Percentiles rank a stretch among this genome's conserved stretches.
Evolutionary conservation across 1,140 invertebrate species (phyloP).

Genomic region (Hylaeus volcanicus): DNA sequence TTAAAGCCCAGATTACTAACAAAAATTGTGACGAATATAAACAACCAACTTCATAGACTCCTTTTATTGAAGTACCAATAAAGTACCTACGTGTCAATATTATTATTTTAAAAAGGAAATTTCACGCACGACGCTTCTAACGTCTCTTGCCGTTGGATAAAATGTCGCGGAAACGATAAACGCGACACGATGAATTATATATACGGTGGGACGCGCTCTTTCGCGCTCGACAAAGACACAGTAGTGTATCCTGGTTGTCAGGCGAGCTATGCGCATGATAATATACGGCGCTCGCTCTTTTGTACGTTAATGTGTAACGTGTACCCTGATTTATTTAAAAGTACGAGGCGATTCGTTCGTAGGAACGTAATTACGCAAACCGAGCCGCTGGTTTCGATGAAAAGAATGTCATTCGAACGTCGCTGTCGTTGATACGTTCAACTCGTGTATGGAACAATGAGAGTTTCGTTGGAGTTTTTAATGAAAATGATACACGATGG

Average conservation of each 20-base stretch:
- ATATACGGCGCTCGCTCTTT: conserved; percentile 36
- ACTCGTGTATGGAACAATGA: too few relatives aligned
- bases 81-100: too few relatives aligned
- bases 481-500: too few relatives aligned
- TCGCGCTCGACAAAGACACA: conserved; percentile 44
- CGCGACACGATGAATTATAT: conserved; percentile 41
- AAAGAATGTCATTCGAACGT: neutral
- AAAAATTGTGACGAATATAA: too few relatives aligned
- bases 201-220: conserved; percentile 2
- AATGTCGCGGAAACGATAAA: conserved; percentile 47
- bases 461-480: too few relatives aligned
- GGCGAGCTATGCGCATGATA: conserved; percentile 18
- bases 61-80: too few relatives aligned
- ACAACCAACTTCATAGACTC: too few relatives aligned
- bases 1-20: too few relatives aligned
- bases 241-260: conserved; percentile 41
- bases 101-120: too few relatives aligned
- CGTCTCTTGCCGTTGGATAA: conserved; percentile 33
- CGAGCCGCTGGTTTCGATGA: neutral
- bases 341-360: neutral
- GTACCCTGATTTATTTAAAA: conserved; percentile 46
- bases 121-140: neutral
- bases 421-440: too few relatives aligned
- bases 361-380: conserved; percentile 39
- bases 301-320: conserved; percentile 28